Evolutionary conservation across 2,888 invertebrate species (phyloP).

Genomic region (Spilarctia lutea): DNA sequence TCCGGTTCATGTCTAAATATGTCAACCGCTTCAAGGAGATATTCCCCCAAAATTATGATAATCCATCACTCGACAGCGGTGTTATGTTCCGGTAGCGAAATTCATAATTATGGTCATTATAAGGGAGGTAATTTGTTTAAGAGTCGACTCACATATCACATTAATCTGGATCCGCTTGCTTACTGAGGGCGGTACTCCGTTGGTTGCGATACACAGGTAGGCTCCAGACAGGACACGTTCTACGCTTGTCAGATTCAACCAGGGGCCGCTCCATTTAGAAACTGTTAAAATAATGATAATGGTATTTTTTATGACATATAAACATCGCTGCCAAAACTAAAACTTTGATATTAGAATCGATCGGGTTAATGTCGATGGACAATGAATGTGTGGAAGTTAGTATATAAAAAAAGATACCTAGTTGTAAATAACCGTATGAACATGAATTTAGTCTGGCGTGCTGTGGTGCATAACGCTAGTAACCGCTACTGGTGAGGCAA

Average conservation of each 20-base stretch:
- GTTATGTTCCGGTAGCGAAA: slow-evolving; percentile 22
- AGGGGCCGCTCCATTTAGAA: slow-evolving; percentile 83
- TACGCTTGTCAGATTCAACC: slow-evolving; percentile 85
- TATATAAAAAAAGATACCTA: no score
- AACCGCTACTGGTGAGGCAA: no score
- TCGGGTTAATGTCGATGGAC: no score
- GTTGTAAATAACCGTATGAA: no score
- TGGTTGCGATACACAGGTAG: slow-evolving; percentile 89
- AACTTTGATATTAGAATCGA: not conserved
- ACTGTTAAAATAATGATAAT: slow-evolving; percentile 68
- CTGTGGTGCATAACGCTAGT: no score
- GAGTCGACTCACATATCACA: slow-evolving; percentile 79
- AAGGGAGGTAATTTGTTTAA: slow-evolving; percentile 41
- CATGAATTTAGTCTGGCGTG: no score
- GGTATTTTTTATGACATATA: not conserved
- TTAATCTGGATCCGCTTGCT: slow-evolving; percentile 80
- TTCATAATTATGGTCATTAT: slow-evolving; percentile 37
- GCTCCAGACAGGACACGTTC: slow-evolving; percentile 88
- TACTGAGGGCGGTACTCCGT: slow-evolving; percentile 86
- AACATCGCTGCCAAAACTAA: not conserved
- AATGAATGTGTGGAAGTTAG: no score
- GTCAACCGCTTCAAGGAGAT: slow-evolving; percentile 1
- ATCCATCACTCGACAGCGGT: slow-evolving; percentile 11
- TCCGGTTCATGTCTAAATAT: not conserved
- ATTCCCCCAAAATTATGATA: slow-evolving; percentile 9